Evolutionary conservation across 92 coral and sea anemone genomes (phyloP).

Genomic region (Parazoanthus atlanticus): DNA sequence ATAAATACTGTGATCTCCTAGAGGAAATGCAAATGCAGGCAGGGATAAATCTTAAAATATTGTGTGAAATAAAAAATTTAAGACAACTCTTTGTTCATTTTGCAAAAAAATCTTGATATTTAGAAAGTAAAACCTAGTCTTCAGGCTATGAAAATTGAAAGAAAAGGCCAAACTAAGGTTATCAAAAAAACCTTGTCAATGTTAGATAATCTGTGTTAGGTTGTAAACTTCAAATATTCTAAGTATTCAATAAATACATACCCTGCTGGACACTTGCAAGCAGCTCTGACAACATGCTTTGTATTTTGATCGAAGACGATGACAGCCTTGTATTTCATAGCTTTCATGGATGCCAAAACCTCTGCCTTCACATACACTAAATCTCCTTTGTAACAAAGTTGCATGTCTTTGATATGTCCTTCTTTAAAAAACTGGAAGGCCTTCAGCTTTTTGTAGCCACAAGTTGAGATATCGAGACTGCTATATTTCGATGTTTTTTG

Average conservation of each 20-base stretch:
- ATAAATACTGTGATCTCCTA: neutral
- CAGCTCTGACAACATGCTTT: constrained; percentile 41
- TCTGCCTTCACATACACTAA: constrained; percentile 20
- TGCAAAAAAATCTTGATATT: neutral
- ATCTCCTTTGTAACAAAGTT: constrained; percentile 1
- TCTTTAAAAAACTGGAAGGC: constrained; percentile 49
- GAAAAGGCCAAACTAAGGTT: neutral
- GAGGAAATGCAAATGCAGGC: neutral
- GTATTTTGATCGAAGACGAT: constrained; percentile 1
- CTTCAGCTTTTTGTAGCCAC: constrained; percentile 30
- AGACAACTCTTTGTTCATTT: neutral
- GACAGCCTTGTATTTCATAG: constrained; percentile 12
- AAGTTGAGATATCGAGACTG: neutral
- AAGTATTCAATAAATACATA: neutral
- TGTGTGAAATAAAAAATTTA: neutral
- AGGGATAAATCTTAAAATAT: neutral
- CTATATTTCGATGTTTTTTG: neutral
- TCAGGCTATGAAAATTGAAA: neutral
- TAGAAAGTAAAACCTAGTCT: neutral
- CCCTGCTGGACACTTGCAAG: constrained; percentile 74
- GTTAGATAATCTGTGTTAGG: neutral
- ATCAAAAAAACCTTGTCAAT: neutral
- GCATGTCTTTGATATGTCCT: constrained; percentile 44
- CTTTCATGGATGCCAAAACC: constrained; percentile 38
- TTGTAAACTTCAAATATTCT: neutral